These are phyloP conservation scores for Cynaeus angustus DNA, from an alignment of 2,888 invertebrate species.

Conservation along the genomic window DNA sequence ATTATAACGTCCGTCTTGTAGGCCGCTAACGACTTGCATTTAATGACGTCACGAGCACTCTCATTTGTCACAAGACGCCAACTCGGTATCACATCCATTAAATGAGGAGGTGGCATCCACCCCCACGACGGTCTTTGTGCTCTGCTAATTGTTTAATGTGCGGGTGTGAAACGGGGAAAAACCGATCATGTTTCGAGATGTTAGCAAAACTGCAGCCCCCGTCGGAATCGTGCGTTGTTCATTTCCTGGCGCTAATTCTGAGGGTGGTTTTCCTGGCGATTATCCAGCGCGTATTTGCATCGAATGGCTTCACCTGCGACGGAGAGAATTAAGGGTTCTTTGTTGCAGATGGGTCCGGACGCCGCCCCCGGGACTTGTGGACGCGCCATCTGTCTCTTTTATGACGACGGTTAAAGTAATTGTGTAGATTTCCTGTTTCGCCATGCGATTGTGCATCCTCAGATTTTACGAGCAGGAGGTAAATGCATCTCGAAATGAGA, in stretches of 20 bases:
- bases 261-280: background rate
- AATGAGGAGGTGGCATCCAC: constrained; percentile 36
- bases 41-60: constrained; percentile 60
- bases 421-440: background rate
- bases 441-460: constrained; percentile 1
- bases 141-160: constrained; percentile 35
- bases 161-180: constrained; percentile 1
- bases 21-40: constrained; percentile 59
- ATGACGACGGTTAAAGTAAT: constrained; percentile 9
- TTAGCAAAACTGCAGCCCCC: background rate
- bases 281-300: background rate
- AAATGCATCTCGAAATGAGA: background rate
- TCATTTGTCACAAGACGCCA: constrained; percentile 59
- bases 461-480: background rate
- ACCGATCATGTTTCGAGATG: constrained; percentile 1
- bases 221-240: background rate
- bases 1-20: constrained; percentile 57
- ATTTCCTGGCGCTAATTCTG: background rate
- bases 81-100: constrained; percentile 57
- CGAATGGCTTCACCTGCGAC: constrained; percentile 16
- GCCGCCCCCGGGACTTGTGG: constrained; percentile 2
- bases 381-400: constrained; percentile 6
- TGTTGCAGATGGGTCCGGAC: constrained; percentile 13
- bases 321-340: constrained; percentile 2
- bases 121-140: constrained; percentile 32